Percentiles rank a stretch among this genome's conserved stretches.
Conservation (phyloP, 2,113 vertebrate genomes). For the Thamnophis sirtalis region DNA sequence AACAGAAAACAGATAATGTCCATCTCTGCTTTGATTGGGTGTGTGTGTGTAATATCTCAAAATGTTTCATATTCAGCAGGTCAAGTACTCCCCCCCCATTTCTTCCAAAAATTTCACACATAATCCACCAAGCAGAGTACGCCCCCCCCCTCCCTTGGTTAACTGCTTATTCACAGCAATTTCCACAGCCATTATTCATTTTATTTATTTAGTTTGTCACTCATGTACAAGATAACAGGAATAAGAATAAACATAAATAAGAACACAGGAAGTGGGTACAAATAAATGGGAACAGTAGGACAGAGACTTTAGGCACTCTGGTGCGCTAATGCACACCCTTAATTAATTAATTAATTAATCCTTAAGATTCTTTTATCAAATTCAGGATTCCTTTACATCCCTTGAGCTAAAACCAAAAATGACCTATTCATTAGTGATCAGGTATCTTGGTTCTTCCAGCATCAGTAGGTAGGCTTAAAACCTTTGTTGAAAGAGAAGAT, state of each 20-base stretch:
- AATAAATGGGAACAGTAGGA: too few relatives aligned
- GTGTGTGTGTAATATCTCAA: not conserved
- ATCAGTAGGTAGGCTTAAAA: not conserved
- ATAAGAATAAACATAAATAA: too few relatives aligned
- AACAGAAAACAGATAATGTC: not conserved
- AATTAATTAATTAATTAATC: not conserved
- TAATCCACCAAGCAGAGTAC: not conserved
- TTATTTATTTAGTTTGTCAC: too few relatives aligned
- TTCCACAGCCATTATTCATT: not conserved
- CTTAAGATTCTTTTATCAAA: not conserved
- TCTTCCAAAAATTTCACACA: not conserved
- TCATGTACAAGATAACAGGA: too few relatives aligned
- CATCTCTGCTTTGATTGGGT: not conserved
- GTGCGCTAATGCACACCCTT: too few relatives aligned
- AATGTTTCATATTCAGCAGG: not conserved
- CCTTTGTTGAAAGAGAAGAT: not conserved
- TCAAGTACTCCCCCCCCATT: not conserved
- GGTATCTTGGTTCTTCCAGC: not conserved
- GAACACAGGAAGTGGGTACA: too few relatives aligned
- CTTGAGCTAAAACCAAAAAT: not conserved
- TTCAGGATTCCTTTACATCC: not conserved
- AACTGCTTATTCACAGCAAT: not conserved
- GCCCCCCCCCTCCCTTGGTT: not conserved
- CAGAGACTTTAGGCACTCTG: too few relatives aligned
- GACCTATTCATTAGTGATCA: not conserved